Evolutionary conservation across 2,888 invertebrate species (phyloP).

Genomic region (Dicyrtoma fusca): DNA sequence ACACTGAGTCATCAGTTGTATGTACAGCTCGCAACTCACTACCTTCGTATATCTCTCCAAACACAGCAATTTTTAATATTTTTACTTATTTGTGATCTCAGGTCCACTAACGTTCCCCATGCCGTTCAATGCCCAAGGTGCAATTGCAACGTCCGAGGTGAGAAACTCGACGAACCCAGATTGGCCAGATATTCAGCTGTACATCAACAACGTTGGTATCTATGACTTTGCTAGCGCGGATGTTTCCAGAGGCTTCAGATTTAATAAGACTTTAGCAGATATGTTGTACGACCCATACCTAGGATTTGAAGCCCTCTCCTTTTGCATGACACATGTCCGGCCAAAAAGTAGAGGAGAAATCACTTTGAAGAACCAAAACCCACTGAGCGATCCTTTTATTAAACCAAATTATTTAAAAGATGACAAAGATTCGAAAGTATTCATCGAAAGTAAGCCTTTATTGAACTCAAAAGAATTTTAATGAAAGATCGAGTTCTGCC

Average conservation of each 20-base stretch:
- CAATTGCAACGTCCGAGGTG: constrained; percentile 67
- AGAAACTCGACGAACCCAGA: constrained; percentile 32
- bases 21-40: no score
- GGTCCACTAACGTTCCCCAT: constrained; percentile 21
- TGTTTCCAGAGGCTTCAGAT: constrained; percentile 9
- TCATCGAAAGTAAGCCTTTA: constrained; percentile 49
- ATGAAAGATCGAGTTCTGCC: background rate
- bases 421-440: constrained; percentile 42
- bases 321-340: constrained; percentile 58
- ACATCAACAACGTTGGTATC: constrained; percentile 20
- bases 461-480: background rate
- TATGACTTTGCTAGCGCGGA: constrained; percentile 30
- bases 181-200: constrained; percentile 52
- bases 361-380: constrained; percentile 44
- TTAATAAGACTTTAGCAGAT: constrained; percentile 1
- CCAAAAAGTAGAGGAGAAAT: constrained; percentile 47
- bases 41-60: background rate
- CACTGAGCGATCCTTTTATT: constrained; percentile 40
- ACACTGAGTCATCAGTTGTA: no score
- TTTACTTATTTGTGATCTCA: background rate
- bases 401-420: constrained; percentile 51
- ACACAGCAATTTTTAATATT: background rate
- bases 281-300: constrained; percentile 74
- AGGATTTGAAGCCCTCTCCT: constrained; percentile 79
- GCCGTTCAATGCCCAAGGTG: constrained; percentile 58